Base-by-base conservation (phyloP, 92 coral and sea anemone species). In the Heteractis magnifica region DNA sequence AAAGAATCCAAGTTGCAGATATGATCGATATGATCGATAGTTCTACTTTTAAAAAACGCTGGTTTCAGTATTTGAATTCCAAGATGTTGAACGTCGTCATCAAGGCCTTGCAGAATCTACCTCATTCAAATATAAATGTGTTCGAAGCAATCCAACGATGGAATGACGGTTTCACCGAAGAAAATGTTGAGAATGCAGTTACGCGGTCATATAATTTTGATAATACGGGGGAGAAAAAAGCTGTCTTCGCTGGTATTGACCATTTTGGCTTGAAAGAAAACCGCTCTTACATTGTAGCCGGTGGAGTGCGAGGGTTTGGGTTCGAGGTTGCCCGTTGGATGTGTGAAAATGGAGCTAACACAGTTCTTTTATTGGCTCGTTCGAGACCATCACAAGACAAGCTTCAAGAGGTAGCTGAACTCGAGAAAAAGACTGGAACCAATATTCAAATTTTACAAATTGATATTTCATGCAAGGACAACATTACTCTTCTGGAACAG, bases 221-320 rank as follows among this genome's bases (percentile, higher is more conserved):
- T 23, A n/a, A 56, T 41, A 58, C 6, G 13, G 49, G 51, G 0
- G 10, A 21, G 0, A 0, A 44, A 56, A 78, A 76, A 49, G 65
- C 88, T 55, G 59, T 87, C 20, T 78, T 82, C 16, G 83, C 87
- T 72, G 93, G 91, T 18, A 15, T 90, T 6, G 93, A 90, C 64
- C 85, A 71, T 3, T 58, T 60, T 49, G 97, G 97, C 12, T 53
- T 93, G 53, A 86, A 82, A 82, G 59, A 72, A 44, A 77, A 89
- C 76, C 56, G 81, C 23, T 70, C 90, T 4, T 89, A 89, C 77
- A 76, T 89, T 8, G 81, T 89, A 51, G 86, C 88, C 16, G 92
- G 92, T 8, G 92, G 90, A 12, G 76, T 89, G 20, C 87, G 90
- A n/a, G 92, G 92, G 4, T 82, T 86, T 73, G 92, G 92, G 21